These are phyloP conservation scores for Antigone vipio DNA, from an alignment of 2,113 vertebrate genomes.

Conservation along the genomic window DNA sequence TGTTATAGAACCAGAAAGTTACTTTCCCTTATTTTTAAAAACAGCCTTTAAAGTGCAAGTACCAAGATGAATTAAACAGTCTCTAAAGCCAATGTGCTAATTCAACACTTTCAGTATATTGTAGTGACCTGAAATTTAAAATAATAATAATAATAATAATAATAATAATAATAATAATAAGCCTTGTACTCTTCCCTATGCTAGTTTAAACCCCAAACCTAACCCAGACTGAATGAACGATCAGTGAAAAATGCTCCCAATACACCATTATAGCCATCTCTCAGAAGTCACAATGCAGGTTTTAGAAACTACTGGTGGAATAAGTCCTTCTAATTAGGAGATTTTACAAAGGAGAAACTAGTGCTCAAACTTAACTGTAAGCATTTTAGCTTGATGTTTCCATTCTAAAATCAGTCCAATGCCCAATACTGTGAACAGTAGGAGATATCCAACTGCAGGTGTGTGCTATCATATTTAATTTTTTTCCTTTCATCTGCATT, in stretches of 20 bases:
- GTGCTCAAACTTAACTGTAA: background rate
- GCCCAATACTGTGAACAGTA: background rate
- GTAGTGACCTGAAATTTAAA: background rate
- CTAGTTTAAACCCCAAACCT: background rate
- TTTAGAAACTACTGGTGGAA: background rate
- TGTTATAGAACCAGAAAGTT: background rate
- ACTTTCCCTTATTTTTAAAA: background rate
- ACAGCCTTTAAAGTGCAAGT: background rate
- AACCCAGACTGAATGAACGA: background rate
- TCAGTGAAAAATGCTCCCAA: background rate
- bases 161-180: background rate
- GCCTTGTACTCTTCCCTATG: background rate
- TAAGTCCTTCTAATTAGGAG: background rate
- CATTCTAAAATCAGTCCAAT: background rate
- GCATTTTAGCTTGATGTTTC: background rate
- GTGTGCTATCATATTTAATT: background rate
- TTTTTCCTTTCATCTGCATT: background rate
- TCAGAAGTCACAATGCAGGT: background rate
- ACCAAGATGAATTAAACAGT: background rate
- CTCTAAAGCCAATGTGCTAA: background rate
- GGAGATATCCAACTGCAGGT: background rate
- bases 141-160: background rate
- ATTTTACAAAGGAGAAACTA: background rate
- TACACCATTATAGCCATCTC: background rate
- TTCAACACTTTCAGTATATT: background rate